A percentile compares a stretch with the other conserved stretches of the same genome.
phyloP scores from a whole-genome alignment of 2,888 invertebrate genomes.

The Hesperia comma region DNA sequence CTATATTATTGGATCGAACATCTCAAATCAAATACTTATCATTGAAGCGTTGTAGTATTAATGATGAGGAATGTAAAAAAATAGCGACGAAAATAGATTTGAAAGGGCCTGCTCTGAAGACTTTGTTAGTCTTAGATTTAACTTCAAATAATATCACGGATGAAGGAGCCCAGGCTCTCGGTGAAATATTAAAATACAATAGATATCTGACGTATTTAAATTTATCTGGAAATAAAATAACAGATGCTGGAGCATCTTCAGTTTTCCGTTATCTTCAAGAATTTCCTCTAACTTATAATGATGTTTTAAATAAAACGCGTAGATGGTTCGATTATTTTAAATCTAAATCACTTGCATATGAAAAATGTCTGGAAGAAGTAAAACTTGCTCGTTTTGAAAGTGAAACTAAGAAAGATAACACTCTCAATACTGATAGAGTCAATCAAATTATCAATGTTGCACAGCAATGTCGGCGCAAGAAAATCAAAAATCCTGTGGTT shows the following conservation, averaged over 20 bases:
- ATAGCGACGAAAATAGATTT: constrained; percentile 50
- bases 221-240: constrained; percentile 58
- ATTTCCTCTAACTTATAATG: constrained; percentile 52
- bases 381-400: constrained; percentile 11
- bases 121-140: constrained; percentile 54
- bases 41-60: constrained; percentile 57
- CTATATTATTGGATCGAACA: constrained; percentile 51
- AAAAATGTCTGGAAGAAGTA: constrained; percentile 46
- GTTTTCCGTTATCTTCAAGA: constrained; percentile 53
- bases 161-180: constrained; percentile 53
- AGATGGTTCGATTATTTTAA: constrained; percentile 46
- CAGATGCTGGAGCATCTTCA: constrained; percentile 52
- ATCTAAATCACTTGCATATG: constrained; percentile 44
- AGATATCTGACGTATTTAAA: constrained; percentile 58
- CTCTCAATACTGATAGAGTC: neutral
- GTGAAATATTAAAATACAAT: constrained; percentile 55
- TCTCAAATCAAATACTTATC: constrained; percentile 57
- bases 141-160: constrained; percentile 58
- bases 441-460: neutral
- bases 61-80: constrained; percentile 50
- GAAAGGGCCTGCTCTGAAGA: constrained; percentile 45
- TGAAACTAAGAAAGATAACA: constrained; percentile 21
- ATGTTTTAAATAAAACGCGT: constrained; percentile 43
- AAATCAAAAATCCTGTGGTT: constrained; percentile 8
- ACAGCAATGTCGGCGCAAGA: neutral